Conservation (phyloP, 2,113 vertebrate genomes). For the Sinocyclocheilus rhinocerous region DNA sequence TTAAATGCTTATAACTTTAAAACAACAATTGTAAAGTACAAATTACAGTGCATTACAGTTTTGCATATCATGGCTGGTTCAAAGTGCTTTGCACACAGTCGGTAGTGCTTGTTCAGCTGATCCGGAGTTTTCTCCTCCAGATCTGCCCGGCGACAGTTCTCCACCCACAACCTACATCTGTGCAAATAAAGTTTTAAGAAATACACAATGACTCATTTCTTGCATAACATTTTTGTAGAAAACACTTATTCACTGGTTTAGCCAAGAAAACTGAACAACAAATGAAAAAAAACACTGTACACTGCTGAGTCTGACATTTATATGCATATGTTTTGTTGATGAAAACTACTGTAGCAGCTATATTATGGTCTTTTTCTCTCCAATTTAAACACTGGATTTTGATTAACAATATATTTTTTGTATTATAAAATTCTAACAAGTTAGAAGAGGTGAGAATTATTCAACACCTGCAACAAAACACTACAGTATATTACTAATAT, state of each 20-base stretch:
- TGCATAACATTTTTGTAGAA: slow-evolving; percentile 67
- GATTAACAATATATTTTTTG: background rate
- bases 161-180: slow-evolving; percentile 93
- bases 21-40: background rate
- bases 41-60: slow-evolving; percentile 76
- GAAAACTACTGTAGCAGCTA: background rate
- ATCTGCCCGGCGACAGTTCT: slow-evolving; percentile 90
- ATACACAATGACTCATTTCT: background rate
- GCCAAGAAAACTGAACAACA: background rate
- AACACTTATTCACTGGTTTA: slow-evolving; percentile 76
- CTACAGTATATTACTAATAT: background rate
- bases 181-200: slow-evolving; percentile 14
- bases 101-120: slow-evolving; percentile 91
- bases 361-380: background rate
- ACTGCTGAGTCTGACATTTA: background rate
- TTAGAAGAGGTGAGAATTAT: too few species aligned
- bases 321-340: background rate
- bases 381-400: background rate
- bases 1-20: background rate
- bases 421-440: background rate
- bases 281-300: background rate
- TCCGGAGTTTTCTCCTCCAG: slow-evolving; percentile 88
- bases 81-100: slow-evolving; percentile 94
- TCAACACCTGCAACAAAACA: background rate
- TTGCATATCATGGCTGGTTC: slow-evolving; percentile 86